phyloP scores from a whole-genome alignment of 1,140 invertebrate genomes.

The Pteromalus puparum region DNA sequence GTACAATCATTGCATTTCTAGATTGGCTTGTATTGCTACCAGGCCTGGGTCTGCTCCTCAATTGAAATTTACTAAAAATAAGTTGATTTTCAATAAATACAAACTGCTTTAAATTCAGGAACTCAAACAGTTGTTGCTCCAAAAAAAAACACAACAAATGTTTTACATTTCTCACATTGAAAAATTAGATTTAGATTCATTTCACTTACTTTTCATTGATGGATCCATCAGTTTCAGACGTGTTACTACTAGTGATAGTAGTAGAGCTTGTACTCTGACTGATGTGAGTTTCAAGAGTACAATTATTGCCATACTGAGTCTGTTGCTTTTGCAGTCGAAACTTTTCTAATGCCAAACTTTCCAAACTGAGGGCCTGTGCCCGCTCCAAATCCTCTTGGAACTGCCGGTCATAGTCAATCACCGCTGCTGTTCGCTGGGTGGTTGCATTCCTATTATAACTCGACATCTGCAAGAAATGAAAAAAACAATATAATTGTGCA shows the following conservation, averaged over 20 bases:
- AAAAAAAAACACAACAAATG: not conserved
- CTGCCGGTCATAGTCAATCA: conserved; percentile 85
- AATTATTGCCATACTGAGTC: conserved; percentile 57
- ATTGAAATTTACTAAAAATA: conserved; percentile 63
- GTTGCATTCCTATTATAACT: conserved; percentile 67
- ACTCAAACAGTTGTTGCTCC: no score
- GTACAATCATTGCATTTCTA: conserved; percentile 73
- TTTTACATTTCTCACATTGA: not conserved
- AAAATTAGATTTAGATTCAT: not conserved
- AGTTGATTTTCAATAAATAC: not conserved
- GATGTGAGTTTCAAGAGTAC: conserved; percentile 55
- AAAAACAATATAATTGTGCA: not conserved
- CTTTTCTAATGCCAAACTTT: conserved; percentile 88
- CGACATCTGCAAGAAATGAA: conserved; percentile 69
- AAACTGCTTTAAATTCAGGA: no score
- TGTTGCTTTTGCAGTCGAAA: conserved; percentile 81
- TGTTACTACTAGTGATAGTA: conserved; percentile 56
- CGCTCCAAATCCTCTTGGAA: conserved; percentile 90
- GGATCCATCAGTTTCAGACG: conserved; percentile 60
- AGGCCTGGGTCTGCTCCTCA: conserved; percentile 76
- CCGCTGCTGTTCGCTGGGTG: conserved; percentile 63
- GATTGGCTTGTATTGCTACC: conserved; percentile 72
- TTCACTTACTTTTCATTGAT: conserved; percentile 63
- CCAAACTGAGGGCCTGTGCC: conserved; percentile 89
- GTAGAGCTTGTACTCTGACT: conserved; percentile 56